These are phyloP conservation scores for Melanotaenia nigrans DNA, from an alignment of 2,797 vertebrate genomes.

Conservation along the genomic window DNA sequence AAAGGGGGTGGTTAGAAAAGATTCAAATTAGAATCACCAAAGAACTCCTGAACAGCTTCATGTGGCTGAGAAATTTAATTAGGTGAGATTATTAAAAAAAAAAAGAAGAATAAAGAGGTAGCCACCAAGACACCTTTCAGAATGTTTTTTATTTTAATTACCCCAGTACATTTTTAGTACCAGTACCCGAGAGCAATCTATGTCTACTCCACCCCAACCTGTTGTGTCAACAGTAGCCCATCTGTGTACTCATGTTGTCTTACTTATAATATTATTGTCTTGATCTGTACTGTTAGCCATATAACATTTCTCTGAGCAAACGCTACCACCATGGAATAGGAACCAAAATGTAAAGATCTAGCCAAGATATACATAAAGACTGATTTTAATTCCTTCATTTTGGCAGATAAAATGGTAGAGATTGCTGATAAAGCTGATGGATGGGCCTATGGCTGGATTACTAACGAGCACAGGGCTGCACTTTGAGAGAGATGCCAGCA, in stretches of 20 bases:
- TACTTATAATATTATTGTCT: neutral
- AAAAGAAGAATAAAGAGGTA: neutral
- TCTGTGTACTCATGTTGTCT: neutral
- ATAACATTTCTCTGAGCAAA: no score
- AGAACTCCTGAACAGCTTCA: conserved; percentile 30
- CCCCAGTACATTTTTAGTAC: neutral
- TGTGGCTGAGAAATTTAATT: conserved; percentile 41
- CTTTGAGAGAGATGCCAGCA: neutral
- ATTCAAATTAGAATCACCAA: conserved; percentile 47
- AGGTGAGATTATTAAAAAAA: conserved; percentile 27
- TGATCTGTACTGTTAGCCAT: no score
- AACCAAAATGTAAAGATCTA: neutral
- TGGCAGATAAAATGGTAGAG: neutral
- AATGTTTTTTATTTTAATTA: conserved; percentile 4
- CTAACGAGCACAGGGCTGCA: neutral
- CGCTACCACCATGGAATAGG: no score
- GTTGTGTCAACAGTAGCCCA: neutral
- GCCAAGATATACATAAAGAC: neutral
- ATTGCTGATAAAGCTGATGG: neutral
- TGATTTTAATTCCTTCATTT: neutral
- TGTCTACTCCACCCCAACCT: neutral
- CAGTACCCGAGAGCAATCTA: neutral
- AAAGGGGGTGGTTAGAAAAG: conserved; percentile 28
- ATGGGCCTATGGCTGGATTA: neutral
- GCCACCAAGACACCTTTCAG: conserved; percentile 17